Evolutionary conservation across 2,797 vertebrate species (phyloP).

Genomic region (Malacoctenus gilli): DNA sequence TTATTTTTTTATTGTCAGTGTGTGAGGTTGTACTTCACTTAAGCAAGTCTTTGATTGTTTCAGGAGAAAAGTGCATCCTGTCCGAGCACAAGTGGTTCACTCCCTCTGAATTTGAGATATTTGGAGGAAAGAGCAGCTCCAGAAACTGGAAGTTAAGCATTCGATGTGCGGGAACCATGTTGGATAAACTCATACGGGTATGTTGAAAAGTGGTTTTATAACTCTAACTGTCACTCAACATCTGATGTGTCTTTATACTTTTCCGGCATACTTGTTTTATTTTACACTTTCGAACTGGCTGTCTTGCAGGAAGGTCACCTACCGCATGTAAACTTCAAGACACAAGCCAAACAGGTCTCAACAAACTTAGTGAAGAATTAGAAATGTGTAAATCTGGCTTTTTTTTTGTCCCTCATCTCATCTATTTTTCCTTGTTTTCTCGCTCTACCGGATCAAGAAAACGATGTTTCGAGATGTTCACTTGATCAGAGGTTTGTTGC

Average conservation of each 20-base stretch:
- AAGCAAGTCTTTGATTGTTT: slow-evolving; percentile 2
- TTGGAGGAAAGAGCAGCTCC: slow-evolving; percentile 43
- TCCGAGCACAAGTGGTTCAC: slow-evolving; percentile 53
- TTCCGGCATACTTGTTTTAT: neutral
- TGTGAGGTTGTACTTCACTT: no score
- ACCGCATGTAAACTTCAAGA: neutral
- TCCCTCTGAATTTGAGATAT: slow-evolving; percentile 68
- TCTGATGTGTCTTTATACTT: neutral
- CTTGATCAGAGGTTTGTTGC: slow-evolving; percentile 49
- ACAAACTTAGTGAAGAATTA: neutral
- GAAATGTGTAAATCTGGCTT: neutral
- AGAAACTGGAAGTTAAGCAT: slow-evolving; percentile 80
- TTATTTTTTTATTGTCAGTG: no score
- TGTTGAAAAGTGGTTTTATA: neutral
- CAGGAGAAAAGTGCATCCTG: slow-evolving; percentile 71
- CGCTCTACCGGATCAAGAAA: slow-evolving; percentile 42
- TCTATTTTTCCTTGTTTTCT: fast-evolving
- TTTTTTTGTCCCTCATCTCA: neutral
- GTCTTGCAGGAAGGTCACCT: slow-evolving; percentile 62
- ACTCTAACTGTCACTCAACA: neutral
- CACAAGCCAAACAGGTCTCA: slow-evolving; percentile 24
- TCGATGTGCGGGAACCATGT: slow-evolving; percentile 36
- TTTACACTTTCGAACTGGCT: neutral
- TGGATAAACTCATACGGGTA: slow-evolving; percentile 73
- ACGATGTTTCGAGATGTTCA: neutral